These are phyloP conservation scores for Vanessa atalanta DNA, from an alignment of 1,140 invertebrate genomes.

Conservation along the genomic window DNA sequence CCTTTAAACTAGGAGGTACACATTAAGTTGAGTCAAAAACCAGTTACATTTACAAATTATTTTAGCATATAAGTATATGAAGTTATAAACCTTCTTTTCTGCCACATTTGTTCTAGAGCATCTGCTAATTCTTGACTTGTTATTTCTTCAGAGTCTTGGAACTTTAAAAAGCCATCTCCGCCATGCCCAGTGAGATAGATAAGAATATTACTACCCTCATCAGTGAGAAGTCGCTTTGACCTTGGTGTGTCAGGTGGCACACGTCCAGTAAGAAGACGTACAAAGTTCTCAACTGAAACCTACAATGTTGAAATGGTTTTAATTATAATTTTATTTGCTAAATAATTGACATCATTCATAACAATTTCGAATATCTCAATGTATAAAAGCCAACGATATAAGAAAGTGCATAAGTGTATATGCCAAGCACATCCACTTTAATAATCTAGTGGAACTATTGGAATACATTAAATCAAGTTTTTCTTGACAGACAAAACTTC, in stretches of 20 bases:
- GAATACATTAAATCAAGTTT: too few relatives aligned
- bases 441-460: too few relatives aligned
- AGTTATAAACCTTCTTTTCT: slow-evolving; percentile 90
- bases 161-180: slow-evolving; percentile 99
- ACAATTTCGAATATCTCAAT: too few relatives aligned
- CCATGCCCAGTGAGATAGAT: slow-evolving; percentile 99
- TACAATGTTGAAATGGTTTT: slow-evolving; percentile 50
- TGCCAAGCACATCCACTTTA: too few relatives aligned
- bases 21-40: too few relatives aligned
- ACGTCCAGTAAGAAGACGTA: slow-evolving; percentile 95
- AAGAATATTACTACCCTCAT: slow-evolving; percentile 98
- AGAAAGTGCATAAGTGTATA: too few relatives aligned
- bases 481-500: too few relatives aligned
- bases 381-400: too few relatives aligned
- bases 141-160: slow-evolving; percentile 99
- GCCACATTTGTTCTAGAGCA: slow-evolving; percentile 99
- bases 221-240: slow-evolving; percentile 96
- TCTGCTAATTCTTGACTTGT: slow-evolving; percentile 99
- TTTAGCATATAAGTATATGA: too few relatives aligned
- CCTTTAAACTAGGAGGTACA: too few relatives aligned
- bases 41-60: too few relatives aligned
- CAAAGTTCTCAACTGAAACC: slow-evolving; percentile 99
- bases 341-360: too few relatives aligned
- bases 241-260: slow-evolving; percentile 94
- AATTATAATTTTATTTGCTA: not conserved